Base-by-base conservation (phyloP, 2,888 invertebrate species). In the Agrochola circellaris region DNA sequence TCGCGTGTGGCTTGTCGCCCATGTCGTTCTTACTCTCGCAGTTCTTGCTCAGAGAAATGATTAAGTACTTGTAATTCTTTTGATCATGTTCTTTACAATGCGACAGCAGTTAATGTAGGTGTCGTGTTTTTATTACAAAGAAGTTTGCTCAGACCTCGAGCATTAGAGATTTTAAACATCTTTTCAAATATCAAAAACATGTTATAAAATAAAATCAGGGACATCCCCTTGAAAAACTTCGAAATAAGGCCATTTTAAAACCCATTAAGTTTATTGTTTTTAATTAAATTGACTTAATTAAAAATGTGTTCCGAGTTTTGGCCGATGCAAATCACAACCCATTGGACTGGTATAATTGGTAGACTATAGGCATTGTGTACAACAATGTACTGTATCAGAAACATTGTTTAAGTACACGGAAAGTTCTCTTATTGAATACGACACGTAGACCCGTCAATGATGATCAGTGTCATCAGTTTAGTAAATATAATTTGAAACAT, bases 1-100 rank as follows among this genome's bases (percentile, higher is more conserved):
- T 92, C 90, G 91, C 92, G 93, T 91, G 91, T 90, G 91, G 91
- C 91, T 42, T 42, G 38, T 93, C 89, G 90, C 94, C 45, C 76
- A 48, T 65, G 62, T 81, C 69, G 75, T 77, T 80, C 75, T 79
- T 70, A 78, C 74, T 81, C 80, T 85, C 61, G 38, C 76, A 81
- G 61, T 56, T 82, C 48, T 77, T 54, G 51, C 34, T 38, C 48
- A 64, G 30, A 58, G 45, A 56, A 48, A 58, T 38, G n/a, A 54
- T 65, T 58, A 42, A 42, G 11, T 42, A 51, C 45, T 56, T 54
- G 54, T 56, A 60, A 76, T 68, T 72, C 60, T 60, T 78, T 76
- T 62, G 69, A 66, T 71, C 60, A 42, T 11, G 38, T 80, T n/a
- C 30, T 60, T n/a, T 58, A 54, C 58, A 74, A 34, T 64, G 60